Conservation (phyloP, 2,113 vertebrate species). For the Tachysurus fulvidraco region DNA sequence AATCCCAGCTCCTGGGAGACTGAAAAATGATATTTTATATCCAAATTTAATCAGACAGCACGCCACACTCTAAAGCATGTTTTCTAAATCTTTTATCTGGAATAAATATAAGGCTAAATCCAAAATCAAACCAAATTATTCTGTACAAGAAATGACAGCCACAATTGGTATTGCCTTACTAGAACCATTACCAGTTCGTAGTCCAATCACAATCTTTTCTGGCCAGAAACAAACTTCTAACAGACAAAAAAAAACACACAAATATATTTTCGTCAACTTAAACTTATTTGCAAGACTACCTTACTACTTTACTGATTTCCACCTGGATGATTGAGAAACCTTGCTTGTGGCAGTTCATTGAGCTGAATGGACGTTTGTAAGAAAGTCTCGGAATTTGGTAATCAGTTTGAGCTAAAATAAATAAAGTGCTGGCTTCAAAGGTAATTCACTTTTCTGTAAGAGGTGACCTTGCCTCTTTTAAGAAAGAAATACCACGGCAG, state of each 20-base stretch:
- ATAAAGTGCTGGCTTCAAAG: constrained; percentile 13
- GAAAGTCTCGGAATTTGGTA: constrained; percentile 7
- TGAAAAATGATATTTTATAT: neutral
- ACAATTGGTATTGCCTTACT: neutral
- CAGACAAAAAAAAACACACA: neutral
- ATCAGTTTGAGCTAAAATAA: constrained; percentile 38
- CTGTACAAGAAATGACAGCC: neutral
- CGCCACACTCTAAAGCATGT: constrained; percentile 18
- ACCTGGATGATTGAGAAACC: neutral
- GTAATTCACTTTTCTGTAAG: constrained; percentile 39
- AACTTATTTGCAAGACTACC: constrained; percentile 6
- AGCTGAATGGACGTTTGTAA: constrained; percentile 13
- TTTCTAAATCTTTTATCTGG: neutral
- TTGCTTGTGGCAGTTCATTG: constrained; percentile 15
- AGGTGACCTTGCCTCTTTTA: constrained; percentile 28
- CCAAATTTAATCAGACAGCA: constrained; percentile 12
- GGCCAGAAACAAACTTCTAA: neutral
- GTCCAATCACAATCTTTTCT: neutral
- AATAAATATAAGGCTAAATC: neutral
- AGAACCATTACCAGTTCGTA: neutral
- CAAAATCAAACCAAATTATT: constrained; percentile 1
- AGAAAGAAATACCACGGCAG: constrained; percentile 20
- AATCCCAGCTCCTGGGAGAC: neutral
- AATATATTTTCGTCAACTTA: neutral
- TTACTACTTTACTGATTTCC: too few species aligned